Evolutionary conservation across 2,888 invertebrate species (phyloP).

Genomic region (Iphiclides podalirius): DNA sequence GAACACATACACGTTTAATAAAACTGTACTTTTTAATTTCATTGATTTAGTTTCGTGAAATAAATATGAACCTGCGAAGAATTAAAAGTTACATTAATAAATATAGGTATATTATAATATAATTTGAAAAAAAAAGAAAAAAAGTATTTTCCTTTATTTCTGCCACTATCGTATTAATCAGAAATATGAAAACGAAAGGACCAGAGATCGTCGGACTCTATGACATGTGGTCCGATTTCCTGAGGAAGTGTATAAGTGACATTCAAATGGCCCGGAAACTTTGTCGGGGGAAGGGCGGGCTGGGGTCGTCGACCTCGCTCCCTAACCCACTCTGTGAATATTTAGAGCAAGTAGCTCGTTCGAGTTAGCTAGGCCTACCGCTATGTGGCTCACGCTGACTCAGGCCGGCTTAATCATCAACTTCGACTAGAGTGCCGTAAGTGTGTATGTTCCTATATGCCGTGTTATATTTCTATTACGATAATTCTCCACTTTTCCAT

Average conservation of each 20-base stretch:
- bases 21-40: too few species aligned
- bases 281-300: constrained; percentile 47
- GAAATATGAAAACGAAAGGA: too few species aligned
- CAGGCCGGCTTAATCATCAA: constrained; percentile 66
- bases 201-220: neutral
- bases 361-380: constrained; percentile 62
- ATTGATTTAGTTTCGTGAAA: too few species aligned
- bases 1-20: too few species aligned
- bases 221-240: constrained; percentile 3
- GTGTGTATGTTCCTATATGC: constrained; percentile 37
- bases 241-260: constrained; percentile 24
- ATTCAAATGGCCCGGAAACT: constrained; percentile 52
- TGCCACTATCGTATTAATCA: too few species aligned
- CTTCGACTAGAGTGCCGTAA: constrained; percentile 43
- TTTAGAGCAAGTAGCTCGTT: constrained; percentile 70
- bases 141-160: too few species aligned
- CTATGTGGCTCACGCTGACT: constrained; percentile 73
- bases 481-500: constrained; percentile 1
- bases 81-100: too few species aligned
- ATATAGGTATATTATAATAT: too few species aligned
- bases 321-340: constrained; percentile 72
- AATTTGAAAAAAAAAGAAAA: too few species aligned
- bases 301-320: constrained; percentile 67
- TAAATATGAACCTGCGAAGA: too few species aligned
- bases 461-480: constrained; percentile 15